Evolutionary conservation across 2,797 vertebrate species (phyloP), one percentile per base, ranked within the genome.

Genomic region (Eremophila alpestris): DNA sequence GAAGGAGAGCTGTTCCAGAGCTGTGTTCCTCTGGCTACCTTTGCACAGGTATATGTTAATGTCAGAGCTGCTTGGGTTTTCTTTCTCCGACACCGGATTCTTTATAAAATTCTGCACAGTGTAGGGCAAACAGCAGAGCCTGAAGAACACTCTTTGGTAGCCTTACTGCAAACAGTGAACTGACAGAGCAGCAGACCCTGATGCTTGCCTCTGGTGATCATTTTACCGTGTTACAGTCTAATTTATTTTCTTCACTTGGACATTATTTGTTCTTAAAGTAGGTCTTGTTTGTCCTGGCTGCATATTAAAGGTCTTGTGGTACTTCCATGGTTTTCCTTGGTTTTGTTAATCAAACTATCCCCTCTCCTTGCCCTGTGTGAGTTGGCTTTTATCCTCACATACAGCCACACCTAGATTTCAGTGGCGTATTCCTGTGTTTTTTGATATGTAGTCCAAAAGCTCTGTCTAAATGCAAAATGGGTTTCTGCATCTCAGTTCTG

Each of bases 241-340:
- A 94, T 92, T 93, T 90, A 81, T 94, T 83, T 94, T 91, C 59
- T 93, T 94, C 80, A 26, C 68, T 90, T 77, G 80, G 46, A 60
- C 16, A 16, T 84, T 87, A 56, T 93, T 96, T 96, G 91, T 93
- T 94, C 76, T 93, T 91, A 58, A 92, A 96, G 93, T 94, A 96
- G 85, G 63, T 94, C 68, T 94, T 97, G 87, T 96, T 95, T 96
- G 86, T 67, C 75, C 77, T 95, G 91, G 87, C 94, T 87, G 5
- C 43, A 4, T 94, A 65, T 88, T 90, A 91, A 92, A 94, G 89
- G 60, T 77, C 83, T 84, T 92, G 86, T 85, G 92, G 80, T 90
- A 74, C 83, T 87, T 74, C 34, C 60, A 84, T 74, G 74, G 63
- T 83, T 96, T 94, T 83, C 30, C 59, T 94, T 87, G 85, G 79